Percentiles rank a stretch among this genome's conserved stretches.
phyloP scores from a whole-genome alignment of 2,113 vertebrate genomes.

The Cyprinus carpio region DNA sequence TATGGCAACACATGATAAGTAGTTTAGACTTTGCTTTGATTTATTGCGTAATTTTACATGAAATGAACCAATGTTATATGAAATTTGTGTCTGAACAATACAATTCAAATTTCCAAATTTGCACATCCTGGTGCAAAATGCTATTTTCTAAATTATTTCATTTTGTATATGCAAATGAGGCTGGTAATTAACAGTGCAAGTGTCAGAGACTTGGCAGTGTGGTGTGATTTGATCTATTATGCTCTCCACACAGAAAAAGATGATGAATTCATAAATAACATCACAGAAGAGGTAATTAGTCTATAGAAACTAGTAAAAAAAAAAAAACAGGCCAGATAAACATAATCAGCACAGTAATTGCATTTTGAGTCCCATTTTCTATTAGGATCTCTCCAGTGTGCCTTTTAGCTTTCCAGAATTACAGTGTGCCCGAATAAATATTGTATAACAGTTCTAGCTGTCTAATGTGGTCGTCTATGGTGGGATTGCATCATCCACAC shows the following conservation, averaged over 20 bases:
- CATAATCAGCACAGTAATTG: slow-evolving; percentile 44
- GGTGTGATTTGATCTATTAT: slow-evolving; percentile 43
- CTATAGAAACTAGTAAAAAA: slow-evolving; percentile 13
- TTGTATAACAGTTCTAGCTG: slow-evolving; percentile 18
- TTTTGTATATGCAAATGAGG: slow-evolving; percentile 45
- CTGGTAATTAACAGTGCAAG: slow-evolving; percentile 47
- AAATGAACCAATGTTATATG: neutral
- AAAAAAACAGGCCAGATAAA: slow-evolving; percentile 31
- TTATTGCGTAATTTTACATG: neutral
- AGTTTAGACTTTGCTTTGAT: neutral
- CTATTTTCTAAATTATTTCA: slow-evolving; percentile 38
- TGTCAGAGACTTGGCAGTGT: slow-evolving; percentile 40
- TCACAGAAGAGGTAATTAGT: slow-evolving; percentile 48
- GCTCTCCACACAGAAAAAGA: slow-evolving; percentile 30
- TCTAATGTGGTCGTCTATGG: neutral
- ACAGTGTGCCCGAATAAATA: slow-evolving; percentile 22
- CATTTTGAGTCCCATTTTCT: slow-evolving; percentile 42
- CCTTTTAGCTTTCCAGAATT: slow-evolving; percentile 6
- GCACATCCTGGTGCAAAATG: neutral
- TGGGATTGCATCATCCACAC: slow-evolving; percentile 39
- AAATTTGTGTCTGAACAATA: neutral
- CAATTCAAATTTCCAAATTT: neutral
- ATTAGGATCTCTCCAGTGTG: slow-evolving; percentile 15
- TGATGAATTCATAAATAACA: slow-evolving; percentile 51
- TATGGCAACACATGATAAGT: neutral